Conservation (phyloP, 2,888 invertebrate species). For the Himalopsyche kuldschensis region DNA sequence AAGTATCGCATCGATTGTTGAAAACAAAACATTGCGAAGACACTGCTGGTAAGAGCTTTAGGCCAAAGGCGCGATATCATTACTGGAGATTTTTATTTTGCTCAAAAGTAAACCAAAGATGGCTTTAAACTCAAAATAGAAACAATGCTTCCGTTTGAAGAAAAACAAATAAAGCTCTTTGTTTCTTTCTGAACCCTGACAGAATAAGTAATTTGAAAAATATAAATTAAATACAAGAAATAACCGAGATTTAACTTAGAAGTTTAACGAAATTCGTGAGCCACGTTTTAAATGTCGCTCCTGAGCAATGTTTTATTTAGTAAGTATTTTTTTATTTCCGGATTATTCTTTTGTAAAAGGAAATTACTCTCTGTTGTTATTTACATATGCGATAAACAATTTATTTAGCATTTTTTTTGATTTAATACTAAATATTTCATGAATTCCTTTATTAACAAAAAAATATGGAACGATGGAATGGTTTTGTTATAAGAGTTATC, state of each 20-base stretch:
- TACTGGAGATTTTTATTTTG: neutral
- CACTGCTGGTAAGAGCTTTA: neutral
- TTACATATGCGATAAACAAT: too few species aligned
- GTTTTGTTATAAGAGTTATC: too few species aligned
- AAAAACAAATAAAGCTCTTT: neutral
- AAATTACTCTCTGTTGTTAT: neutral
- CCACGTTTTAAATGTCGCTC: neutral
- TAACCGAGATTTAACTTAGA: neutral
- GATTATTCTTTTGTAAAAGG: neutral
- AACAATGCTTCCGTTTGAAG: neutral
- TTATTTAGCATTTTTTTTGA: too few species aligned
- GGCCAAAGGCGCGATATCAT: neutral
- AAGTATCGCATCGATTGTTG: neutral
- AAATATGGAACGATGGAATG: too few species aligned
- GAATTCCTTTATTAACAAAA: too few species aligned
- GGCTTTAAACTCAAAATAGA: neutral
- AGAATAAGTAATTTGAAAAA: neutral
- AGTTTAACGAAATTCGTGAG: neutral
- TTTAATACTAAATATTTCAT: too few species aligned
- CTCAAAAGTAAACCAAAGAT: neutral
- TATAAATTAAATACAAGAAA: neutral
- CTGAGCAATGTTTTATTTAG: neutral
- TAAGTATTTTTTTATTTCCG: neutral
- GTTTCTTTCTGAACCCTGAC: neutral
- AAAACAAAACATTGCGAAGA: neutral